Conservation (phyloP, 2,888 invertebrate genomes). For the Nephrocerus scutellatus region DNA sequence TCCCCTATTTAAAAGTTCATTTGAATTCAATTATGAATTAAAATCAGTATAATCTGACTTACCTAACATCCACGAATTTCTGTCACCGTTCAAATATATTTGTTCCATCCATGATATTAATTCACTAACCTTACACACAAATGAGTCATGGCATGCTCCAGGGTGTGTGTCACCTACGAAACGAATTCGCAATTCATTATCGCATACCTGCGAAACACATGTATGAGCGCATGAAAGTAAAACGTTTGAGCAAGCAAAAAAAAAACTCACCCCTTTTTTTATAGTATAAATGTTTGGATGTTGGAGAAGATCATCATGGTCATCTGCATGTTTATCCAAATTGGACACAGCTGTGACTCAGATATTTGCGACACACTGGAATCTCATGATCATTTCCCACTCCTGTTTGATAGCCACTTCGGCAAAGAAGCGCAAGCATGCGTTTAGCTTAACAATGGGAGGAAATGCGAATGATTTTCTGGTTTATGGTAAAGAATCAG, state of each 20-base stretch:
- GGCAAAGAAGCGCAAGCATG: slow-evolving; percentile 8
- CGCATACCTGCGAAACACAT: too few relatives aligned
- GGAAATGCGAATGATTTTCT: slow-evolving; percentile 5
- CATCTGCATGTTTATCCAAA: too few relatives aligned
- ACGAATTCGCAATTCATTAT: slow-evolving; percentile 2
- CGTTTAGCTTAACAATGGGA: slow-evolving; percentile 1
- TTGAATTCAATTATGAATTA: too few relatives aligned
- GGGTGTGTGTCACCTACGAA: neutral
- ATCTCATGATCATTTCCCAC: slow-evolving; percentile 2
- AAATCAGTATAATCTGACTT: too few relatives aligned
- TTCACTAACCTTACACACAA: slow-evolving; percentile 6
- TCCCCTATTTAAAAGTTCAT: slow-evolving; percentile 1
- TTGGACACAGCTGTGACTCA: slow-evolving; percentile 5
- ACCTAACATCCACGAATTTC: slow-evolving; percentile 4
- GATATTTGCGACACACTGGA: neutral
- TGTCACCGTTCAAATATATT: slow-evolving; percentile 7
- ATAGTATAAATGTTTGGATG: slow-evolving; percentile 2
- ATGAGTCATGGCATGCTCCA: slow-evolving; percentile 6
- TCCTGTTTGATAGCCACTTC: slow-evolving; percentile 6
- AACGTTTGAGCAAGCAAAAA: too few relatives aligned
- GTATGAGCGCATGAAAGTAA: too few relatives aligned
- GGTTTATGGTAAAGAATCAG: slow-evolving; percentile 1
- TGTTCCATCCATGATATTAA: too few relatives aligned
- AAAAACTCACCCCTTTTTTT: slow-evolving; percentile 5
- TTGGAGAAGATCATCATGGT: slow-evolving; percentile 6